Evolutionary conservation across 1,140 invertebrate species (phyloP), one percentile per base, ranked within the genome.

Genomic region (Caenorhabditis briggsae): DNA sequence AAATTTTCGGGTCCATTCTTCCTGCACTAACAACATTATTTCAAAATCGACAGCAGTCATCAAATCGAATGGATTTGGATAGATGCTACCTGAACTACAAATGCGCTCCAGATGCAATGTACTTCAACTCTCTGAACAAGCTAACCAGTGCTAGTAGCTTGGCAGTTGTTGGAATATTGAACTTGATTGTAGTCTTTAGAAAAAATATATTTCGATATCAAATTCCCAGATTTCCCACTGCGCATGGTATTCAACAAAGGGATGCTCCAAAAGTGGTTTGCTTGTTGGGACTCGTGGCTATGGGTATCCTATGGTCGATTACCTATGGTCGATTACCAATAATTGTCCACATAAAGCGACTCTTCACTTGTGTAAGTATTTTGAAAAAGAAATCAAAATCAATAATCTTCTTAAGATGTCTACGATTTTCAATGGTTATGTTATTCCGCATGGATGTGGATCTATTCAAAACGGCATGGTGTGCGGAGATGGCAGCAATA

Each of bases 231-330:
- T 46, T 43, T 18, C 64, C 64, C 16, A 43, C 33, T 2, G 18
- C 64, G 43, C 64, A 70, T 23, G 64, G 64, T 16, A n/a, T 70
- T 5, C 64, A 70, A 11, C 20, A 70, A 9, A 43, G 64, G 2
- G 33, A 70, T 43, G 64, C 64, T 16, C 64, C 64, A 46, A 70
- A 70, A 70, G 64, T 70, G 14, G 64, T 70, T 2, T 70, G 20
- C 16, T n/a, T 23, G 14, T 18, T 70, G 14, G 64, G 33, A 7
- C 20, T 70, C 5, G 18, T 43, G 14, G 64, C 64, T 25, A n/a
- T 43, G 64, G 64, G 64, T 0, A 70, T 70, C 8, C 41, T 12
- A 2, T 25, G 33, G 18, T 43, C 23, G 2, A 46, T 70, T 18
- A 46, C 20, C 18, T 12, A 2, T 25, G 33, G 18, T 43, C 23